These are phyloP conservation scores for Drosophila tripunctata DNA, from an alignment of 2,888 invertebrate genomes.

Conservation along the genomic window DNA sequence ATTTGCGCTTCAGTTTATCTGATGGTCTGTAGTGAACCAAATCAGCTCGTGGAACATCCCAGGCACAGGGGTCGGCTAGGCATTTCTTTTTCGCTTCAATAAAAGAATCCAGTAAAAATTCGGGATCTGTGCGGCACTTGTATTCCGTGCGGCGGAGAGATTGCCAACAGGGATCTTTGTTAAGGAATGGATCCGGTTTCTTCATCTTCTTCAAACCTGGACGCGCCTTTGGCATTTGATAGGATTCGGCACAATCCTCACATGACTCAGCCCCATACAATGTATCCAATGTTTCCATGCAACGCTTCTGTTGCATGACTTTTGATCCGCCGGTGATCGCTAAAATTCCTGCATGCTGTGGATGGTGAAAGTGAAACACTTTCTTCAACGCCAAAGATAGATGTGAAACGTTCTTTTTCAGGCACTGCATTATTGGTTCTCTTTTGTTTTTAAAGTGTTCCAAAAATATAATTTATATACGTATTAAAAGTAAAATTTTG, in stretches of 20 bases:
- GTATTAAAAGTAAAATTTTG: neutral
- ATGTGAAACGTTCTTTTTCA: slow-evolving; percentile 7
- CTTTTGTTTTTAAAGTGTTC: neutral
- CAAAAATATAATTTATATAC: neutral
- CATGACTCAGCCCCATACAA: slow-evolving; percentile 44
- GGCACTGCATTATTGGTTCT: slow-evolving; percentile 13
- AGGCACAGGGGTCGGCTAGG: slow-evolving; percentile 19
- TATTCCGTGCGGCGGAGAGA: slow-evolving; percentile 60
- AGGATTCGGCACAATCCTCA: slow-evolving; percentile 37
- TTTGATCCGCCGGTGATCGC: neutral
- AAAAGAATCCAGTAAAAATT: slow-evolving; percentile 47
- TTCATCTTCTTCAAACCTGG: slow-evolving; percentile 13
- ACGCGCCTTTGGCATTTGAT: neutral
- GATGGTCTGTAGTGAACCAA: slow-evolving; percentile 37
- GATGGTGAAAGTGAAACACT: neutral
- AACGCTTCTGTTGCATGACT: slow-evolving; percentile 5
- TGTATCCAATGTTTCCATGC: slow-evolving; percentile 27
- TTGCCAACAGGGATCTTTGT: slow-evolving; percentile 57
- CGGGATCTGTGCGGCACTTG: slow-evolving; percentile 63
- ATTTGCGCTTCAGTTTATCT: slow-evolving; percentile 53
- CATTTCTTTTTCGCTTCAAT: slow-evolving; percentile 36
- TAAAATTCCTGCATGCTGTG: neutral
- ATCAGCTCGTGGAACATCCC: slow-evolving; percentile 28
- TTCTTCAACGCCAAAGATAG: slow-evolving; percentile 1
- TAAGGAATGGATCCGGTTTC: slow-evolving; percentile 13